phyloP scores from a whole-genome alignment of 92 coral and sea anemone species.

The Phenganax subtilis region DNA sequence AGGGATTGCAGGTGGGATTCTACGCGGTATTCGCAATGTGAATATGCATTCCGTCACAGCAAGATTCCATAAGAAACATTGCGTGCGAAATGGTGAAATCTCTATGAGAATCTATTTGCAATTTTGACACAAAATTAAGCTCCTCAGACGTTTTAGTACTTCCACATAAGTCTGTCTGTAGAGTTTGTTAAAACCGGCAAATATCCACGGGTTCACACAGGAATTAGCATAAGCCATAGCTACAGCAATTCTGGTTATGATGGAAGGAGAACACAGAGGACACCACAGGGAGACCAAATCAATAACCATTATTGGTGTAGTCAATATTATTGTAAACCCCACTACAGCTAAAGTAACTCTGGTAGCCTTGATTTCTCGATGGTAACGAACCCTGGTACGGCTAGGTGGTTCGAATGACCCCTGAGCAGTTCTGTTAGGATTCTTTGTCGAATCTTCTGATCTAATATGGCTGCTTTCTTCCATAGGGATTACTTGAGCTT shows the following conservation, averaged over 20 bases:
- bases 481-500: constrained; percentile 40
- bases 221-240: constrained; percentile 84
- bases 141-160: constrained; percentile 7
- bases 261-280: constrained; percentile 58
- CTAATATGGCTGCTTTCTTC: constrained; percentile 32
- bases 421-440: constrained; percentile 16
- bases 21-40: no score
- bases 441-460: neutral
- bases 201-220: constrained; percentile 81
- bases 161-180: constrained; percentile 70
- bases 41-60: no score
- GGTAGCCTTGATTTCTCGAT: constrained; percentile 58
- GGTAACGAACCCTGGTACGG: constrained; percentile 9
- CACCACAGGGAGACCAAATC: constrained; percentile 69
- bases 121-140: constrained; percentile 5
- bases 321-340: constrained; percentile 68
- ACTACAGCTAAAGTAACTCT: constrained; percentile 71
- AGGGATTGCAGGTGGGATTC: no score
- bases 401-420: constrained; percentile 21
- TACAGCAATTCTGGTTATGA: constrained; percentile 64
- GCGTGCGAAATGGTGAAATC: no score
- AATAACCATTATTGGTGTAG: constrained; percentile 85
- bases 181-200: constrained; percentile 83
- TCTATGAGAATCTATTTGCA: neutral
- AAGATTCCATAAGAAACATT: no score